These are phyloP conservation scores for Rhodinocichla rosea DNA, from an alignment of 2,113 vertebrate genomes.

Conservation along the genomic window DNA sequence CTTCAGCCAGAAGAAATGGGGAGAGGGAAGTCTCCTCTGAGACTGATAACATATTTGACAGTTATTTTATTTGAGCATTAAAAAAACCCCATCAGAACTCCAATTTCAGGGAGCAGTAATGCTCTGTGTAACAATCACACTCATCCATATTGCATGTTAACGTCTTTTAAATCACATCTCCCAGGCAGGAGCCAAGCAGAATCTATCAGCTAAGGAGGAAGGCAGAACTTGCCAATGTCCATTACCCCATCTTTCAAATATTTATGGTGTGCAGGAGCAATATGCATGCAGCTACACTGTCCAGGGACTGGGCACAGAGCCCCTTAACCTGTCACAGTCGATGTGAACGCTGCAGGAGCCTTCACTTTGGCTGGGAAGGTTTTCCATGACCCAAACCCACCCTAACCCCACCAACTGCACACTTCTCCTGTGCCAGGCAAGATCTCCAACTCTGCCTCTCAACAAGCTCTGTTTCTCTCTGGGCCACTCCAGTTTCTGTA, in stretches of 20 bases:
- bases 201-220: background rate
- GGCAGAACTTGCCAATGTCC: background rate
- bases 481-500: background rate
- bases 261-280: background rate
- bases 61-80: background rate
- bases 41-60: background rate
- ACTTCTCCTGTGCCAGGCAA: background rate
- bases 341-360: background rate
- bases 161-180: background rate
- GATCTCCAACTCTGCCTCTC: background rate
- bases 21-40: background rate
- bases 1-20: background rate
- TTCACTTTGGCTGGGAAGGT: background rate
- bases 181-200: background rate
- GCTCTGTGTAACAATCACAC: background rate
- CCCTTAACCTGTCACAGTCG: accelerated
- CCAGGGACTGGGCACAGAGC: background rate
- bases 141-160: conserved; percentile 8
- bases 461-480: background rate
- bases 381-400: background rate
- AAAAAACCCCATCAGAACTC: background rate
- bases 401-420: background rate
- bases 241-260: background rate
- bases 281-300: background rate
- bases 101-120: background rate